phyloP scores from a whole-genome alignment of 1,140 invertebrate species.

The Bombyx mandarina region DNA sequence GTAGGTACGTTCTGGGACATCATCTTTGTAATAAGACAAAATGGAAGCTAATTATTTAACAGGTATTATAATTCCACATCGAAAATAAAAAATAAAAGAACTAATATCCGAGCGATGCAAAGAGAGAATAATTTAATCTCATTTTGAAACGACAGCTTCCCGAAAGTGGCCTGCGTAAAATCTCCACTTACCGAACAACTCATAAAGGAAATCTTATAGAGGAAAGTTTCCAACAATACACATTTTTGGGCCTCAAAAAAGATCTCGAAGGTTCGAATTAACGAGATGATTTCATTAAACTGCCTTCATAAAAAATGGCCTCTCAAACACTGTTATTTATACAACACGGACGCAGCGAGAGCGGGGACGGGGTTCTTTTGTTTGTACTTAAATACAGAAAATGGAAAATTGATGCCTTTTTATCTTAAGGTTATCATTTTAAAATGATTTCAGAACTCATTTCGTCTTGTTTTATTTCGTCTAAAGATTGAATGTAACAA shows the following conservation, averaged over 20 bases:
- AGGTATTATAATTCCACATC: too few species aligned
- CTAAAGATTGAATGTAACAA: too few species aligned
- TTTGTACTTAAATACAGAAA: not conserved
- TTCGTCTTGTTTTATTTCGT: too few species aligned
- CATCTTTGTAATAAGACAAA: too few species aligned
- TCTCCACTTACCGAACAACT: conserved; percentile 4
- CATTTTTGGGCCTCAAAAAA: conserved; percentile 10
- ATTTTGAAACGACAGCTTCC: not conserved
- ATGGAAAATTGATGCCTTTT: not conserved
- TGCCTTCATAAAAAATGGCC: conserved; percentile 9
- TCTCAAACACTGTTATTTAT: conserved; percentile 20
- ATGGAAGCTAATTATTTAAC: too few species aligned
- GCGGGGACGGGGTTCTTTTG: not conserved
- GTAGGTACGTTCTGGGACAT: too few species aligned
- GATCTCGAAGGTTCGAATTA: conserved; percentile 21
- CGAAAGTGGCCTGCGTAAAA: conserved; percentile 1
- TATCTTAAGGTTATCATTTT: not conserved
- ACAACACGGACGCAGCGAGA: conserved; percentile 17
- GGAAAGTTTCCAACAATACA: conserved; percentile 8
- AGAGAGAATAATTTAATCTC: too few species aligned
- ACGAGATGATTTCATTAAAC: conserved; percentile 36
- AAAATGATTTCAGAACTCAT: too few species aligned
- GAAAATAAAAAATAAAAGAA: too few species aligned
- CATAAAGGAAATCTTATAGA: conserved; percentile 1
- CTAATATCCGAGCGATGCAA: too few species aligned